Evolutionary conservation across 2,113 vertebrate species (phyloP).

Genomic region (Labeo rohita): DNA sequence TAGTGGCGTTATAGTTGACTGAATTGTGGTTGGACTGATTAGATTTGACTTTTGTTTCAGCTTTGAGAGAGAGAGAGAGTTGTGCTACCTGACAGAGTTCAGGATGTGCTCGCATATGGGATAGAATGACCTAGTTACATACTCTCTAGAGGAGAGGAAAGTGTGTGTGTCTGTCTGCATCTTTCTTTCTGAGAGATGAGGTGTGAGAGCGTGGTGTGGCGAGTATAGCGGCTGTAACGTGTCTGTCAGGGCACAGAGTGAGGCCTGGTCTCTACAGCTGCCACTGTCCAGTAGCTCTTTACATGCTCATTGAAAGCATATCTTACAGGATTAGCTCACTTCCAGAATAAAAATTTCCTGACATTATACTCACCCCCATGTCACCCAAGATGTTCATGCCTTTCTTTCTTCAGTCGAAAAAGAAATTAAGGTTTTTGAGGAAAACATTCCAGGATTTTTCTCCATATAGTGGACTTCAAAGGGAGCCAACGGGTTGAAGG

Average conservation of each 20-base stretch:
- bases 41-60: constrained; percentile 26
- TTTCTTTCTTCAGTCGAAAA: too few relatives aligned
- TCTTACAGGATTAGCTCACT: too few relatives aligned
- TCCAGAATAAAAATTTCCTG: too few relatives aligned
- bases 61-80: constrained; percentile 25
- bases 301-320: not conserved
- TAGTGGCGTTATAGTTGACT: not conserved
- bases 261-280: constrained; percentile 47
- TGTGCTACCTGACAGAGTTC: constrained; percentile 41
- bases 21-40: not conserved
- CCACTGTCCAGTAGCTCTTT: not conserved
- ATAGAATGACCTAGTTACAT: constrained; percentile 47
- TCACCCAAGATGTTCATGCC: too few relatives aligned
- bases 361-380: too few relatives aligned
- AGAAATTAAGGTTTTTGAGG: too few relatives aligned
- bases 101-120: constrained; percentile 50
- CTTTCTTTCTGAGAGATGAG: not conserved
- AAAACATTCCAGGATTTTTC: too few relatives aligned
- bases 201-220: constrained; percentile 7
- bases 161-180: constrained; percentile 41
- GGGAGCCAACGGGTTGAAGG: too few relatives aligned
- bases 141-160: constrained; percentile 33
- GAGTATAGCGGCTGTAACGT: not conserved
- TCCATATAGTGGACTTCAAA: too few relatives aligned
- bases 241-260: constrained; percentile 20